Evolutionary conservation across 2,113 vertebrate genomes (phyloP).

Genomic region (pig (Sus scrofa)): DNA sequence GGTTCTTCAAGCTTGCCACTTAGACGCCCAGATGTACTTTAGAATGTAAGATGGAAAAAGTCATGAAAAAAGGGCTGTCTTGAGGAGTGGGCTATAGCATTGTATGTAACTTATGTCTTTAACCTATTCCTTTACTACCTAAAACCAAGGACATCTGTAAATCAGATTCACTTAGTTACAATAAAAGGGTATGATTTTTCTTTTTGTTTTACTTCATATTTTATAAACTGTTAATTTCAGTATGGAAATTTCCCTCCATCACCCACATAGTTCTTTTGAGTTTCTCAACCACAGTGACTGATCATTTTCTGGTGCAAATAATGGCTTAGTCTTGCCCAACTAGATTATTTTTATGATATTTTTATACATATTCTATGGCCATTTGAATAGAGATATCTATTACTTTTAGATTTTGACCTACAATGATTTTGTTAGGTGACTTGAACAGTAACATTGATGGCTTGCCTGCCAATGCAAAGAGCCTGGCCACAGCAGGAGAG

Average conservation of each 20-base stretch:
- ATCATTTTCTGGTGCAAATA: neutral
- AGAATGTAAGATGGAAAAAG: neutral
- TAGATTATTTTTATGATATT: slow-evolving; percentile 1
- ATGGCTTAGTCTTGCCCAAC: neutral
- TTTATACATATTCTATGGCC: neutral
- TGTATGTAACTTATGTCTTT: neutral
- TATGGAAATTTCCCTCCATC: neutral
- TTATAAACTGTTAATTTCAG: neutral
- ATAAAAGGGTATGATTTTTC: neutral
- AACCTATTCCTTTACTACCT: neutral
- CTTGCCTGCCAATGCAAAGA: neutral
- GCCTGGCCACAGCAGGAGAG: neutral
- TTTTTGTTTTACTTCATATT: neutral
- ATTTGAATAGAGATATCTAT: neutral
- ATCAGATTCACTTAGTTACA: neutral
- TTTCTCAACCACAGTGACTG: neutral
- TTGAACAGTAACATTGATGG: neutral
- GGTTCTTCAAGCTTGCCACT: neutral
- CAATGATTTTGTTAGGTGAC: neutral
- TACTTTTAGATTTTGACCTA: neutral
- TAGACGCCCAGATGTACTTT: neutral
- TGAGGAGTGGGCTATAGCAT: neutral
- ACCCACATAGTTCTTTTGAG: neutral
- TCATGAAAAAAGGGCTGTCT: neutral
- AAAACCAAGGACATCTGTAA: neutral